Evolutionary conservation across 2,888 invertebrate genomes (phyloP), one percentile per base, ranked within the genome.

Genomic region (Anaspis maculata): DNA sequence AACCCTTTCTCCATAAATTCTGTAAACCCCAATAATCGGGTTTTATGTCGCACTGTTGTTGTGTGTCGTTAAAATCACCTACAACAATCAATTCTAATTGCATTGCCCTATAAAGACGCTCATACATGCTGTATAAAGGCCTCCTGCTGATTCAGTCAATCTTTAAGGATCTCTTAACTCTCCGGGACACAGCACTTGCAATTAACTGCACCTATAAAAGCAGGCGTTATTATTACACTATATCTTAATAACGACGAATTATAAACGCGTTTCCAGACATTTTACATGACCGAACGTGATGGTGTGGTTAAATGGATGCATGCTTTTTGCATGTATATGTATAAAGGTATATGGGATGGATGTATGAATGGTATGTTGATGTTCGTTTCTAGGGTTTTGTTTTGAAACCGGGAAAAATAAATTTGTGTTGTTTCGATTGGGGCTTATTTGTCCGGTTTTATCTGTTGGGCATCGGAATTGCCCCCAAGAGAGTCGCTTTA

Each of bases 31-130:
- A 58, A 60, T 61, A 59, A 56, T 57, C 57, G 56, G 49, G 56
- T 55, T 62, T 61, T 60, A 62, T 56, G 58, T 57, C 52, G 50
- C 46, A 45, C 48, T 51, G 56, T 50, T 51, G 57, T 60, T 59
- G 57, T 59, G 52, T 52, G 52, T 55, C 55, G 54, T 59, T 60
- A 61, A 60, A 62, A 61, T 61, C 62, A 61, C 61, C 60, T 60
- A 57, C 57, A 59, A 60, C 61, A 60, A 62, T 62, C 61, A 61
- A 58, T 61, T 61, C 56, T 62, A 61, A 62, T 62, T 62, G 61
- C 60, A 57, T 54, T 54, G 55, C 57, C 57, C 59, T 57, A 60
- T 61, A 61, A 61, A 59, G 55, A 51, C 54, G 52, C 41, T 51
- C 52, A 50, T 54, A 54, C 50, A 54, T 42, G 54, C 45, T 46